Evolutionary conservation across 64 coral and sea anemone genomes (phyloP), one percentile per base, ranked within the genome.

Genomic region (Porites lutea): DNA sequence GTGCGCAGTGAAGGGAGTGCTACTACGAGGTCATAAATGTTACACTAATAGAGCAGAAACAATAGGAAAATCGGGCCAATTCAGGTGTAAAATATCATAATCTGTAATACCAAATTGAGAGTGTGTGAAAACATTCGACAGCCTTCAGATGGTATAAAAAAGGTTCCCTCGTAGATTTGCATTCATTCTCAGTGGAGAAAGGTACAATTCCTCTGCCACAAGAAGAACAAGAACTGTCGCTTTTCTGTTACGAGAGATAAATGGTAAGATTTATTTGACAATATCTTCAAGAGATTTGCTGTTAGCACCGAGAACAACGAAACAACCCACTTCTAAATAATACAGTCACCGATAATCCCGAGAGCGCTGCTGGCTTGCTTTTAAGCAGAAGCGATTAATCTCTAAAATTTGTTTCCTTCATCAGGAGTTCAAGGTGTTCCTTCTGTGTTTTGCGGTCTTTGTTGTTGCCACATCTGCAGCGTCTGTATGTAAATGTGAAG

Each of bases 391-490:
- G 9, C 27, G 11, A 46, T 44, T 13, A 3, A 21, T n/a, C n/a
- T 70, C 20, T 46, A 45, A 14, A 3, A 15, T 14, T 13, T 45
- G 11, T 73, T 45, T 37, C 27, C 27, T 37, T 37, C 27, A 37
- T 37, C 27, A 37, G 27, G 27, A 37, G 27, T 37, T 37, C 8
- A 73, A 73, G 27, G 4, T 45, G 71, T 73, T 45, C 27, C 71
- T 73, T 45, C 71, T 73, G 22, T 73, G 22, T 45, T 45, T 73
- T 9, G 37, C 8, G 23, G 8, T 73, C 23, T n/a, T 73, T 11
- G 71, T 73, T 45, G 71, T 44, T 45, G 71, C 71, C 71, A 47
- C 71, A 73, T 47, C 71, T 73, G 71, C 71, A 73, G 71, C 71
- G 43, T 13, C 4, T 11, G 43, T 3, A 8, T 47, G 71, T 73